These are phyloP conservation scores for Anoncus sp. DNA, from an alignment of 2,888 invertebrate species.

Conservation along the genomic window DNA sequence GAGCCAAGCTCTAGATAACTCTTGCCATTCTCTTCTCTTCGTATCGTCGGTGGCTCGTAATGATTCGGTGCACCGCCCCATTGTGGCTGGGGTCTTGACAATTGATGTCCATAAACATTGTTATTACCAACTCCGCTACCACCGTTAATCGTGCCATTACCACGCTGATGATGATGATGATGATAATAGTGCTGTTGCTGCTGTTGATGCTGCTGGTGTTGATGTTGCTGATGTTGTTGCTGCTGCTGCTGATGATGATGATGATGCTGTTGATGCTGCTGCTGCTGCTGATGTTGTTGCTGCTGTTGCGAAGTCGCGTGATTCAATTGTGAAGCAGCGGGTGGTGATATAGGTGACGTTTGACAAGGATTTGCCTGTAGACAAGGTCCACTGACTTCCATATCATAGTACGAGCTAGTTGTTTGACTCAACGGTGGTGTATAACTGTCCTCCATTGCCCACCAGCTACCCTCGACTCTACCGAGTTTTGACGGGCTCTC, in stretches of 20 bases:
- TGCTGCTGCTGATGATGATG: slow-evolving; percentile 62
- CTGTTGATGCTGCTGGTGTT: slow-evolving; percentile 64
- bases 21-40: slow-evolving; percentile 95
- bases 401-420: slow-evolving; percentile 78
- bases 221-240: slow-evolving; percentile 61
- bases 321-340: slow-evolving; percentile 64
- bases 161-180: slow-evolving; percentile 61
- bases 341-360: slow-evolving; percentile 52
- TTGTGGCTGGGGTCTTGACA: slow-evolving; percentile 82
- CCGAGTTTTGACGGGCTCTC: slow-evolving; percentile 86
- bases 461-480: slow-evolving; percentile 82
- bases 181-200: slow-evolving; percentile 66
- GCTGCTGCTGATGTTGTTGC: slow-evolving; percentile 74
- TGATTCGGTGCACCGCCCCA: slow-evolving; percentile 79
- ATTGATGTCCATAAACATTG: slow-evolving; percentile 75
- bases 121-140: slow-evolving; percentile 65
- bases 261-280: slow-evolving; percentile 68
- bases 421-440: slow-evolving; percentile 75
- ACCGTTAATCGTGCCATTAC: slow-evolving; percentile 21
- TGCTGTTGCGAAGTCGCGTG: slow-evolving; percentile 63
- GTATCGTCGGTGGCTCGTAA: slow-evolving; percentile 88
- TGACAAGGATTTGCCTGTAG: slow-evolving; percentile 78
- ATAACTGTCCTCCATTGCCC: slow-evolving; percentile 81
- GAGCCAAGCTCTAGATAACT: slow-evolving; percentile 93
- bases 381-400: slow-evolving; percentile 78